These are phyloP conservation scores for Cheirogaleus medius DNA, from an alignment of 2,113 vertebrate species.

Conservation along the genomic window DNA sequence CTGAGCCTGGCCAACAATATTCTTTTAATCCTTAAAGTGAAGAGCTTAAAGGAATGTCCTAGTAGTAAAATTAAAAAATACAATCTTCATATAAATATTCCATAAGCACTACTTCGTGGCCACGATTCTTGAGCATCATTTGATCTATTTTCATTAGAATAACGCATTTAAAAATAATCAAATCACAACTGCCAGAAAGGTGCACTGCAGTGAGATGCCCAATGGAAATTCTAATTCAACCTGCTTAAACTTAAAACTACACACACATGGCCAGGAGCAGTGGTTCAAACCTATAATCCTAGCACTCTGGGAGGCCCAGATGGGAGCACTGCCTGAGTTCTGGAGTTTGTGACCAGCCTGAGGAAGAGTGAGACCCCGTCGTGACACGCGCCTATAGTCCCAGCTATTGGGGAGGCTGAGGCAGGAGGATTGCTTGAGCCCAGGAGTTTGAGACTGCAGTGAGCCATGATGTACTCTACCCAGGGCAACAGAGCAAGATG, in stretches of 20 bases:
- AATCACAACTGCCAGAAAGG: background rate
- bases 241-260: slow-evolving; percentile 11
- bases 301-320: no score
- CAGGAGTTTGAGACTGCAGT: no score
- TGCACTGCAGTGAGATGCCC: background rate
- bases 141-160: background rate
- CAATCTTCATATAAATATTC: background rate
- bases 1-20: background rate
- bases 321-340: no score
- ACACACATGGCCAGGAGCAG: background rate
- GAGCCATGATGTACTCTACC: no score
- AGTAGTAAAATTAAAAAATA: slow-evolving; percentile 19
- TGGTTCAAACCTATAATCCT: no score
- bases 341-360: no score
- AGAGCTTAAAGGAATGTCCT: background rate
- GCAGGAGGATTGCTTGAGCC: no score
- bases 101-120: background rate
- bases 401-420: no score
- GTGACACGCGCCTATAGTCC: no score
- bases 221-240: slow-evolving; percentile 23
- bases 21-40: background rate
- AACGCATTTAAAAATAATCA: background rate
- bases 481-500: no score
- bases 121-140: slow-evolving; percentile 4
- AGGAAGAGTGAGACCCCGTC: no score